These are phyloP conservation scores for Cybosia mesomella DNA, from an alignment of 2,888 invertebrate species.

Conservation along the genomic window DNA sequence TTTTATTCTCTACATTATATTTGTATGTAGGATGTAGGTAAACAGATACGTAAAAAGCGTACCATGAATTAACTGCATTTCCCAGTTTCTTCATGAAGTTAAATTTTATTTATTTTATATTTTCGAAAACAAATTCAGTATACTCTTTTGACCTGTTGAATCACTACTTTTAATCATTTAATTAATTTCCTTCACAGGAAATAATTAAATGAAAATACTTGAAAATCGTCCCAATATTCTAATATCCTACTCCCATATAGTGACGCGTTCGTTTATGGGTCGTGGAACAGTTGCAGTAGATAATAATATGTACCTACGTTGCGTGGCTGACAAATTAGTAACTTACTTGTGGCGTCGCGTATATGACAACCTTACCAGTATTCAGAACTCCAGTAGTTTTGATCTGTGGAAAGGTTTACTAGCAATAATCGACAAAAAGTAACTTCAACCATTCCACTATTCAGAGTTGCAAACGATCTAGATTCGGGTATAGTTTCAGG, in stretches of 20 bases:
- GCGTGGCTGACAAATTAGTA: background rate
- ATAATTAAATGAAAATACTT: background rate
- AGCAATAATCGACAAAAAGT: too few species aligned
- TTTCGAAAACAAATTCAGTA: background rate
- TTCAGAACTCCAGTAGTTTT: too few species aligned
- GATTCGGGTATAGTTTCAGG: too few species aligned
- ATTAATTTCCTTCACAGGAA: background rate
- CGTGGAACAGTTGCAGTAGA: conserved; percentile 1
- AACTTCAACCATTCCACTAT: too few species aligned
- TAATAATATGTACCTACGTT: background rate
- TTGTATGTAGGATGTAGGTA: background rate
- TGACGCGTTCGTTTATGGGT: background rate
- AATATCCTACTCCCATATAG: background rate
- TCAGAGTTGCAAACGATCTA: too few species aligned
- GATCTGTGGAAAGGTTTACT: too few species aligned
- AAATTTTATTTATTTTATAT: too few species aligned
- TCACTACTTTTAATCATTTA: background rate
- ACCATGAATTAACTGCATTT: too few species aligned
- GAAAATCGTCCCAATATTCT: background rate
- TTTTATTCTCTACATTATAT: background rate
- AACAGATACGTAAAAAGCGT: too few species aligned
- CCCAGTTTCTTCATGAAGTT: background rate
- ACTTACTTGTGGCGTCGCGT: background rate
- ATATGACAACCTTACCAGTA: too few species aligned
- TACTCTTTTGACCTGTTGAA: background rate